Base-by-base conservation (phyloP, 2,888 invertebrate genomes). In the Magallana nippona region DNA sequence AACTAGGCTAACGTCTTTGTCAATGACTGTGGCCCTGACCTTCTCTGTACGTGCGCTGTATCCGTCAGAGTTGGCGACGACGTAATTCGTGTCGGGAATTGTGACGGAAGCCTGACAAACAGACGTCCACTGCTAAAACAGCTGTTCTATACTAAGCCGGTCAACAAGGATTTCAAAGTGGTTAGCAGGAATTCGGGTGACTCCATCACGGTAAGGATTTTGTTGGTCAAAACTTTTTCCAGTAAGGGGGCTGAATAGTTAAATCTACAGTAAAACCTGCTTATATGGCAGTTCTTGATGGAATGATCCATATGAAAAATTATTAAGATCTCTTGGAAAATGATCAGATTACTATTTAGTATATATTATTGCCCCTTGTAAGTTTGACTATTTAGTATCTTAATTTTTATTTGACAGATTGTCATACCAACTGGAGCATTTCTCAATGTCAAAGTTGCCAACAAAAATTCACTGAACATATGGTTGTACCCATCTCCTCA, bases 401-500 rank as follows among this genome's bases (percentile, higher is more conserved):
- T 79, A 32, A 63, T 60, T 62, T 55, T 15, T 19, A 79, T 78
- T 84, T 44, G 44, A 44, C 8, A 27, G 90, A 84, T 90, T 3
- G 82, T 85, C 19, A 63, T 90, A 44, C 88, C 87, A 19, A 87
- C 88, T n/a, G 90, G 90, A 8, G 84, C 83, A 27, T 81, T 77
- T n/a, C 57, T 90, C 11, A 80, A 83, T 17, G 86, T 87, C 0
- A 78, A 84, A 27, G 58, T 78, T 17, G 83, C 83, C 55, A 22
- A 57, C 13, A 56, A 83, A 22, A 57, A 81, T 10, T 85, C 82
- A 60, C 83, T 90, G 44, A 85, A 86, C 80, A 82, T 89, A 17
- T 89, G 89, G 89, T 82, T 88, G 77, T 90, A 90, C 79, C 87
- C 89, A 10, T 87, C 89, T 1, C 83, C 85, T 8, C 83, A 86